Conservation (phyloP, 2,888 invertebrate genomes). For the Cabera pusaria region DNA sequence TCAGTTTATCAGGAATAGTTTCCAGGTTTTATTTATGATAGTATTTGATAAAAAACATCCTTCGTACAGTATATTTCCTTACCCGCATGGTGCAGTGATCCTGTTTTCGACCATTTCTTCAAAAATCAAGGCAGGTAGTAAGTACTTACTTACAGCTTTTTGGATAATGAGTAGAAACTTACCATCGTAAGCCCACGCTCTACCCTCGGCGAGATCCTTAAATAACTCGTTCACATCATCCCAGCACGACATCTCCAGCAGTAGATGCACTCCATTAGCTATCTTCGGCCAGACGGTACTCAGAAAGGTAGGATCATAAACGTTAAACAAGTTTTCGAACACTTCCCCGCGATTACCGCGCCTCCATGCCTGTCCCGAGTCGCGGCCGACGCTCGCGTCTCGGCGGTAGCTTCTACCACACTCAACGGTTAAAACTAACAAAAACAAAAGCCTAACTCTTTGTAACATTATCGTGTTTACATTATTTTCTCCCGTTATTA, state of each 20-base stretch:
- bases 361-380: conserved; percentile 44
- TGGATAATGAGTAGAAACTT: no score
- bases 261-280: conserved; percentile 63
- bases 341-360: conserved; percentile 50
- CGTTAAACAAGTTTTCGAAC: conserved; percentile 65
- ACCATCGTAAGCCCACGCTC: conserved; percentile 80
- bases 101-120: no score
- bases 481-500: conserved; percentile 30
- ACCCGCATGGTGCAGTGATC: no score
- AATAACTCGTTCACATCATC: conserved; percentile 68
- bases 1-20: no score
- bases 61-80: no score
- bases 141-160: no score
- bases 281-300: conserved; percentile 74
- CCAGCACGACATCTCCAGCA: conserved; percentile 66
- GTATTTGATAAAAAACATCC: no score
- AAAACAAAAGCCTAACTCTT: conserved; percentile 36
- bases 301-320: conserved; percentile 72
- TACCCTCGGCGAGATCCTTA: conserved; percentile 65
- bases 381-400: conserved; percentile 36
- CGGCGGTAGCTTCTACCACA: conserved; percentile 37
- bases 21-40: no score
- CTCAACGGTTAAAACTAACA: conserved; percentile 31
- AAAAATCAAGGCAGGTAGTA: no score
- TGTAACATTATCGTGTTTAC: conserved; percentile 42